Evolutionary conservation across 2,888 invertebrate genomes (phyloP), one percentile per base, ranked within the genome.

Genomic region (Phania funesta): DNA sequence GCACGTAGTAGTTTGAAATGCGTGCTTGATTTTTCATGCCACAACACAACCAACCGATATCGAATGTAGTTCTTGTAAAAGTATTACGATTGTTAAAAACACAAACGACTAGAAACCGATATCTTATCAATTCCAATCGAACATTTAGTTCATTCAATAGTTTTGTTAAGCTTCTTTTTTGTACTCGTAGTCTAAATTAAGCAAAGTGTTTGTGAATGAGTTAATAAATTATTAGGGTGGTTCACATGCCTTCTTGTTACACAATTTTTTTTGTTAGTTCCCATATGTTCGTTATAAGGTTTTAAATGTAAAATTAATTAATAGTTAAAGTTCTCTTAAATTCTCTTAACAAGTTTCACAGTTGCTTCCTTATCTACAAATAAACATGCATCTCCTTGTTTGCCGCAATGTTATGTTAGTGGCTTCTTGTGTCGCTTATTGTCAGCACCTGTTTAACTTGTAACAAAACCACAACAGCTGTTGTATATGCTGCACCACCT

Each of bases 361-460:
- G 7, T n/a, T n/a, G n/a, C n/a, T 29, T 29, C 7, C n/a, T n/a
- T n/a, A n/a, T n/a, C n/a, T 26, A 6, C 6, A 1, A 38, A 18
- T 1, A 32, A 32, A 26, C 18, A 46, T 7, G 20, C 0, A 8
- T 29, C 41, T 29, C 52, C 70, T 48, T 70, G 46, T 56, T 64
- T 35, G 3, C 52, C 38, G 2, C 38, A 38, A 44, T 44, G 54
- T 50, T 50, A 65, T 52, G 71, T 67, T 73, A 73, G 71, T 79
- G 78, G 78, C 58, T 79, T 65, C 65, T 71, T 58, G 65, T n/a
- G n/a, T 50, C 56, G 48, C 65, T 65, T 58, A 71, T 78, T 78
- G 65, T 73, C 78, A 73, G 78, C 78, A 79, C 78, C 78, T 79
- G 78, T 65, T 65, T 65, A 58, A 71, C 35, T 64, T 48, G 71